These are phyloP conservation scores for Myotis lucifugus DNA, from an alignment of 2,113 vertebrate species.

Conservation along the genomic window DNA sequence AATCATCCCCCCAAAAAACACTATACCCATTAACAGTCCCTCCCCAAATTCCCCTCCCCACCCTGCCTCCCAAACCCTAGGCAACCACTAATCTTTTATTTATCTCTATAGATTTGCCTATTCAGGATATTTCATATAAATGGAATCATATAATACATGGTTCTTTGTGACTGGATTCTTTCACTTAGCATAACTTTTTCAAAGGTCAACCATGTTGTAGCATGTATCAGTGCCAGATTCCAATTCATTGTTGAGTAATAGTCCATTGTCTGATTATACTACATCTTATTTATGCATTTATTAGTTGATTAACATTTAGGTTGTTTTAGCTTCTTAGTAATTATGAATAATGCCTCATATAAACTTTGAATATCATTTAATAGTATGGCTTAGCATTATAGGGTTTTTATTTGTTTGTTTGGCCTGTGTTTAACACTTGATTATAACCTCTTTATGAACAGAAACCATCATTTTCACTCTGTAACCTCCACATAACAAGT, in stretches of 20 bases:
- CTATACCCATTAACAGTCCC: background rate
- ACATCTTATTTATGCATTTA: slow-evolving; percentile 23
- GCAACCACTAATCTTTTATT: background rate
- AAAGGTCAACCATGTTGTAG: background rate
- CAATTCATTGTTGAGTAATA: slow-evolving; percentile 3
- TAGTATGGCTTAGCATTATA: slow-evolving; percentile 14
- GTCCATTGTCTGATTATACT: background rate
- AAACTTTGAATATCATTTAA: slow-evolving; percentile 45
- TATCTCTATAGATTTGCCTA: background rate
- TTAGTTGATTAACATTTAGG: background rate
- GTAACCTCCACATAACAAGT: slow-evolving; percentile 27
- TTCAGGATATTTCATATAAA: background rate
- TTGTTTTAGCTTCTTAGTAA: slow-evolving; percentile 11
- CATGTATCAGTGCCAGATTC: background rate
- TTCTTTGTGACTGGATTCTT: background rate
- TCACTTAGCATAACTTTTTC: slow-evolving; percentile 6
- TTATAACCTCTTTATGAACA: slow-evolving; percentile 23
- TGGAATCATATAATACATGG: background rate
- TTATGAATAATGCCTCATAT: background rate
- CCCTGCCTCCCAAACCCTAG: background rate
- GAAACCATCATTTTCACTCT: slow-evolving; percentile 39
- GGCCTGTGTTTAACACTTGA: slow-evolving; percentile 18
- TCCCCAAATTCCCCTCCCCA: background rate
- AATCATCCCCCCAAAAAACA: background rate
- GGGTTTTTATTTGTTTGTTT: background rate